phyloP scores from a whole-genome alignment of 2,888 invertebrate genomes.

The Hypomecis atomaria region DNA sequence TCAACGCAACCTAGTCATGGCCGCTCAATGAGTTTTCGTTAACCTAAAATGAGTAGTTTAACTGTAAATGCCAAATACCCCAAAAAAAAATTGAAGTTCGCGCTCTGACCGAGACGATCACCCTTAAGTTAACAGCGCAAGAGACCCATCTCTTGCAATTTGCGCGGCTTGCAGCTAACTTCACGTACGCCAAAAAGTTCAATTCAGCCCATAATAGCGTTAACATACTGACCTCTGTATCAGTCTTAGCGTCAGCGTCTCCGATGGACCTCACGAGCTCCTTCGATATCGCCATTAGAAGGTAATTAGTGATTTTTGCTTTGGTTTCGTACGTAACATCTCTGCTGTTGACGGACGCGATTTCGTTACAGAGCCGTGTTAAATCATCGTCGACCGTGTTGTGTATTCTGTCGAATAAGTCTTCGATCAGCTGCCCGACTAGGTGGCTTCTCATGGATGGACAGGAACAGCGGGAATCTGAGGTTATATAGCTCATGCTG shows the following conservation, averaged over 20 bases:
- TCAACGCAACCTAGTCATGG: no score
- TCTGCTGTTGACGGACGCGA: conserved; percentile 60
- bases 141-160: no score
- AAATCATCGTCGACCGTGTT: conserved; percentile 74
- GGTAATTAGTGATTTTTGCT: conserved; percentile 81
- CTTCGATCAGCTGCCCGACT: conserved; percentile 78
- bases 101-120: no score
- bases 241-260: conserved; percentile 81
- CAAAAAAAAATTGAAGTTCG: no score
- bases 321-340: conserved; percentile 74
- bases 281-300: conserved; percentile 81
- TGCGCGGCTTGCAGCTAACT: no score
- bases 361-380: conserved; percentile 71
- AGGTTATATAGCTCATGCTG: conserved; percentile 77
- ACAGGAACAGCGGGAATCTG: conserved; percentile 75
- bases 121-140: no score
- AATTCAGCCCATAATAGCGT: conserved; percentile 32
- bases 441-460: conserved; percentile 78
- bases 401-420: conserved; percentile 77
- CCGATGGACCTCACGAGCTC: conserved; percentile 81
- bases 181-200: no score
- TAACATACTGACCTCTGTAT: conserved; percentile 77
- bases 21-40: no score
- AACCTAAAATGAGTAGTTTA: no score
- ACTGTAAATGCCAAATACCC: no score